Conservation (phyloP, 37 sponge, comb jelly and placozoan species). For the Dysidea cf. avara region DNA sequence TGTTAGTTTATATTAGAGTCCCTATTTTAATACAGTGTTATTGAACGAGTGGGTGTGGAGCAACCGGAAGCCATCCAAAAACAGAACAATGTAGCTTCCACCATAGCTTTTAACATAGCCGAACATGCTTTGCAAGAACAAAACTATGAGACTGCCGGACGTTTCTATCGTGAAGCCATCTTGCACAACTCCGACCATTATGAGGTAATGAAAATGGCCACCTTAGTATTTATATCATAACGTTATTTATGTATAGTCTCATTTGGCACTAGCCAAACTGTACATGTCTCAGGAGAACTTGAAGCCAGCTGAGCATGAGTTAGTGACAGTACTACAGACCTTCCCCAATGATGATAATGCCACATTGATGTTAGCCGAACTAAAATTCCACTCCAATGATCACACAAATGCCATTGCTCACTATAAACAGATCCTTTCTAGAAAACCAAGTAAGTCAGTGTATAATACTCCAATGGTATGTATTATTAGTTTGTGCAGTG, state of each 20-base stretch:
- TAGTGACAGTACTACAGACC: slow-evolving; percentile 61
- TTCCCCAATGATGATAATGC: slow-evolving; percentile 80
- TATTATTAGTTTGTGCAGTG: no score
- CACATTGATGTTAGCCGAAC: slow-evolving; percentile 78
- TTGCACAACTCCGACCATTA: slow-evolving; percentile 36
- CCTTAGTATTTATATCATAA: no score
- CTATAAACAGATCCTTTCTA: slow-evolving; percentile 60
- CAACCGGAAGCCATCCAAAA: slow-evolving; percentile 37
- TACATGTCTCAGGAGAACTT: slow-evolving; percentile 61
- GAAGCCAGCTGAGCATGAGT: slow-evolving; percentile 88
- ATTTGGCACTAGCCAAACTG: slow-evolving; percentile 75
- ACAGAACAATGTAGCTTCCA: slow-evolving; percentile 49
- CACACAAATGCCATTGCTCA: slow-evolving; percentile 65
- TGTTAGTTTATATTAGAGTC: no score
- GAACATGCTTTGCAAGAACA: slow-evolving; percentile 35
- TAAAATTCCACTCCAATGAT: slow-evolving; percentile 59
- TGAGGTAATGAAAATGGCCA: slow-evolving; percentile 23
- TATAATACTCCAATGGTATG: no score
- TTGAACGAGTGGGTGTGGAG: slow-evolving; percentile 66
- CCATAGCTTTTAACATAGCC: slow-evolving; percentile 61
- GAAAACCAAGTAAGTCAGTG: slow-evolving; percentile 64
- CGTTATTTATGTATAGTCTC: no score
- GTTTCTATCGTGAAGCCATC: slow-evolving; percentile 78
- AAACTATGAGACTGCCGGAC: slow-evolving; percentile 48
- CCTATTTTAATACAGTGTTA: slow-evolving; percentile 18